Evolutionary conservation across 2,888 invertebrate species (phyloP).

Genomic region (Temnothorax unifasciatus): DNA sequence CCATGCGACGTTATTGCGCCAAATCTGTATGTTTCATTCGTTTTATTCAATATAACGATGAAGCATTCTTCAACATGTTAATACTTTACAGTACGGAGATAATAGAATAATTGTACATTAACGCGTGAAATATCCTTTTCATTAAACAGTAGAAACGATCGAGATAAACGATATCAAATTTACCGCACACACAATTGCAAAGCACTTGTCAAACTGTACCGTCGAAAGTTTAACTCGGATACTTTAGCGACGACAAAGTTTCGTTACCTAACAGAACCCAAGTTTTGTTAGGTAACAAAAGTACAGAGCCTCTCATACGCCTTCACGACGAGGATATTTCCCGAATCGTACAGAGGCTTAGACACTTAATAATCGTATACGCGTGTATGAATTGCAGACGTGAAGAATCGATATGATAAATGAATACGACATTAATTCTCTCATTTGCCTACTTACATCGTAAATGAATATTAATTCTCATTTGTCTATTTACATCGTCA

Average conservation of each 20-base stretch:
- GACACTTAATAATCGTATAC: background rate
- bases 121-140: background rate
- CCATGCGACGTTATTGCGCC: background rate
- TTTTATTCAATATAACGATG: background rate
- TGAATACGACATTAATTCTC: background rate
- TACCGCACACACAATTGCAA: background rate
- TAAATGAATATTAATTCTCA: background rate
- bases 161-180: background rate
- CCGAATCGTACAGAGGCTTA: background rate
- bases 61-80: background rate
- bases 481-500: background rate
- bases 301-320: background rate
- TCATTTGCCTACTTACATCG: background rate
- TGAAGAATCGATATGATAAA: background rate
- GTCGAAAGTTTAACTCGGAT: constrained; percentile 25
- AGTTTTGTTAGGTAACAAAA: constrained; percentile 19
- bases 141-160: background rate
- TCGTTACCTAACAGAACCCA: constrained; percentile 11
- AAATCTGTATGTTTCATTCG: background rate
- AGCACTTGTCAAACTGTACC: background rate
- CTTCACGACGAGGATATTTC: background rate
- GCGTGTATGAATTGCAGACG: background rate
- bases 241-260: constrained; percentile 2
- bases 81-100: background rate
- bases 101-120: background rate